Conservation (phyloP, 2,797 vertebrate species). For the Channallabes apus region DNA sequence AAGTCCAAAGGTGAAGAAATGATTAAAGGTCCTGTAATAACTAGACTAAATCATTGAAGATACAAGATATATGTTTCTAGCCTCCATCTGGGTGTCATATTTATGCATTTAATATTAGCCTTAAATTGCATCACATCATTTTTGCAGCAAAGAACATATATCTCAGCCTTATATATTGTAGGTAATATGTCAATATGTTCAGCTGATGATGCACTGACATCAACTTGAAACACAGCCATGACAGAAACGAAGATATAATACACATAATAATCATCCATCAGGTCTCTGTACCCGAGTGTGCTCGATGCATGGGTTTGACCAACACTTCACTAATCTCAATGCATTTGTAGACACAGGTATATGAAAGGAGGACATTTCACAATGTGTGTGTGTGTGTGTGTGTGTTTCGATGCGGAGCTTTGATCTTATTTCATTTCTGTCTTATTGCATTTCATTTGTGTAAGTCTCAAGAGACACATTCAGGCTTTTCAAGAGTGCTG, state of each 20-base stretch:
- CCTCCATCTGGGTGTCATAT: not conserved
- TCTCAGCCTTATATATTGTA: not conserved
- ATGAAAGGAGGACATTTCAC: not conserved
- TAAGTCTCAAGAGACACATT: slow-evolving; percentile 4
- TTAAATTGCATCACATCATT: not conserved
- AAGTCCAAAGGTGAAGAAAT: too few species aligned
- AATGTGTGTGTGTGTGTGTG: not conserved
- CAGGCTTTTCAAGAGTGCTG: slow-evolving; percentile 15
- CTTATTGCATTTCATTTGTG: slow-evolving; percentile 15
- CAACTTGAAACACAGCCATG: not conserved
- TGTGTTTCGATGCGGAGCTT: not conserved
- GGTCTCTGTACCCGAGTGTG: not conserved
- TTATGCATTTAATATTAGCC: not conserved
- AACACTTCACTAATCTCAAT: not conserved
- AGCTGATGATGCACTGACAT: not conserved
- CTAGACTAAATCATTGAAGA: too few species aligned
- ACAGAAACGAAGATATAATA: not conserved
- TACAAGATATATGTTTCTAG: too few species aligned
- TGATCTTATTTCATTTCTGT: slow-evolving; percentile 18
- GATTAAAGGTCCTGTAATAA: too few species aligned
- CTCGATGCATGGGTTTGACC: not conserved
- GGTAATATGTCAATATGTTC: too few species aligned
- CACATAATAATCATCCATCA: not conserved
- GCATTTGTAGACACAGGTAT: slow-evolving; percentile 32
- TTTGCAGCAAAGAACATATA: not conserved